Percentiles rank a stretch among this genome's conserved stretches.
Evolutionary conservation across 2,113 vertebrate species (phyloP).

Genomic region (Cnemophilus loriae): DNA sequence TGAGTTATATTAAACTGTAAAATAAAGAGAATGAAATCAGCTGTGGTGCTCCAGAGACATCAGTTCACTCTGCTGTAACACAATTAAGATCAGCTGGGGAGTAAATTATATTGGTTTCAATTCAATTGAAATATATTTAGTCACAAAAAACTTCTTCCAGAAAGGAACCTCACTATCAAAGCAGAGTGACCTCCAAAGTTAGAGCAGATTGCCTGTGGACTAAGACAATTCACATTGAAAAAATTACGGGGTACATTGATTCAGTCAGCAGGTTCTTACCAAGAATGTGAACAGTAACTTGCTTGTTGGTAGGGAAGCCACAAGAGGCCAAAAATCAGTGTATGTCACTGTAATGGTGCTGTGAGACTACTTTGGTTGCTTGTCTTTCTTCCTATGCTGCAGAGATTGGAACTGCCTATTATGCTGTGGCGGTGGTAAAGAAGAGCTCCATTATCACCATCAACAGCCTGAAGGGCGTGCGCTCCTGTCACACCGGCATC

Average conservation of each 20-base stretch:
- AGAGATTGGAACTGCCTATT: constrained; percentile 80
- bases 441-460: constrained; percentile 78
- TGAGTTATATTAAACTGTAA: not conserved
- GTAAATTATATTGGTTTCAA: not conserved
- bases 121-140: not conserved
- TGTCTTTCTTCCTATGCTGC: not conserved
- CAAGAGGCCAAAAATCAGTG: not conserved
- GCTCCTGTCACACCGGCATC: constrained; percentile 90
- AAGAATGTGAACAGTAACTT: not conserved
- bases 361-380: not conserved
- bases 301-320: not conserved
- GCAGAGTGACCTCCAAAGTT: not conserved
- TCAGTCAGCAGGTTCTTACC: not conserved
- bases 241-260: not conserved
- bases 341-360: not conserved
- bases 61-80: not conserved
- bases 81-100: not conserved
- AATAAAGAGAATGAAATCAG: not conserved
- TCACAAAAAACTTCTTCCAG: not conserved
- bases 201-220: not conserved
- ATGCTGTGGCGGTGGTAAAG: constrained; percentile 86
- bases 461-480: constrained; percentile 74
- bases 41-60: not conserved
- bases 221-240: not conserved
- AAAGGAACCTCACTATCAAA: not conserved